Evolutionary conservation across 2,113 vertebrate species (phyloP).

Genomic region (Drymodes brunneopygia): DNA sequence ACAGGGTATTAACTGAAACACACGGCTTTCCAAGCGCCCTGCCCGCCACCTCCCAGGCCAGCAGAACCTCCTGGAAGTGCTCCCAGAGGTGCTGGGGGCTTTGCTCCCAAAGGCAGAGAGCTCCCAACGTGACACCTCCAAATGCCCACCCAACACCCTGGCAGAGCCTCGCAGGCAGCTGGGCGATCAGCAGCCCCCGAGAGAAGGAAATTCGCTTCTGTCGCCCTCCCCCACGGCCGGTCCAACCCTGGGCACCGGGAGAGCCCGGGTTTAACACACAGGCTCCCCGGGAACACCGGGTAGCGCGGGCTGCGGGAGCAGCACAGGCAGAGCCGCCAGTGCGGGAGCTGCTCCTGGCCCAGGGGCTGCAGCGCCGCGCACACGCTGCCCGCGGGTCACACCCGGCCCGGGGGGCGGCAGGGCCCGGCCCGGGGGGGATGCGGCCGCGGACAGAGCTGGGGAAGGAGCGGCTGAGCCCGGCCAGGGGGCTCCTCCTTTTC

Average conservation of each 20-base stretch:
- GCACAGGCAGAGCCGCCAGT: neutral
- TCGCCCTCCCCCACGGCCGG: fast-evolving
- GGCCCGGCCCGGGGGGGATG: no score
- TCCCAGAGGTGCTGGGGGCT: neutral
- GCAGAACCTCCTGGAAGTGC: neutral
- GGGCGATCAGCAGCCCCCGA: neutral
- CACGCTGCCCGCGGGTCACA: neutral
- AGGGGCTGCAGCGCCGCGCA: neutral
- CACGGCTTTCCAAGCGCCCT: neutral
- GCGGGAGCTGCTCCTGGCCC: neutral
- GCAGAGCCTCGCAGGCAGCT: fast-evolving
- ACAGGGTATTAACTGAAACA: fast-evolving
- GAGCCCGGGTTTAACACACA: fast-evolving
- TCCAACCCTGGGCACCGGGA: fast-evolving
- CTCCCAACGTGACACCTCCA: fast-evolving
- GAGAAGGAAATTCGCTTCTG: fast-evolving
- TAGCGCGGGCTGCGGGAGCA: neutral
- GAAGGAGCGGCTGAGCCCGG: no score
- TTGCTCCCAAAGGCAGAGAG: neutral
- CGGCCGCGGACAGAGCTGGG: no score
- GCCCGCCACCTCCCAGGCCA: neutral
- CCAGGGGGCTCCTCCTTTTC: neutral
- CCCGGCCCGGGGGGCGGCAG: neutral
- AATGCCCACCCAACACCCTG: fast-evolving
- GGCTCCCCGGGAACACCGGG: no score